Evolutionary conservation across 2,888 invertebrate species (phyloP), one percentile per base, ranked within the genome.

Genomic region (Nemotelus nigrinus): DNA sequence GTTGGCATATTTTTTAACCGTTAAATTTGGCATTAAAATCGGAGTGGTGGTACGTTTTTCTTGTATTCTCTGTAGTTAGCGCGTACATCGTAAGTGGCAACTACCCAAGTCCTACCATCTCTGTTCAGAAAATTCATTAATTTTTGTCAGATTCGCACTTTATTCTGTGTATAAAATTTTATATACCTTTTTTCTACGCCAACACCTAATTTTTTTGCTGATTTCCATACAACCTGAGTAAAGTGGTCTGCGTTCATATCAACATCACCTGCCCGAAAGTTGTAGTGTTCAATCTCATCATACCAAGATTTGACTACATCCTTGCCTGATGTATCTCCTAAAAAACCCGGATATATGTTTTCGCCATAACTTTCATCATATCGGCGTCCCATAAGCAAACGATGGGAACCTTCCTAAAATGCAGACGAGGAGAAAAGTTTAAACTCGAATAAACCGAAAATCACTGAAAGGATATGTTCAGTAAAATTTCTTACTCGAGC

Each of bases 41-140:
- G 45, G 3, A 5, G 64, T 10, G 43, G 50, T 64, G 90, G 91
- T 8, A 95, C 95, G 85, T 95, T 94, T 45, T 90, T 90, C 25
- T 90, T 88, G 83, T 93, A 96, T 82, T 92, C 91, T 2, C 92
- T 89, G 81, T 93, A 92, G 86, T 98, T 98, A 2, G 97, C 98
- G 0, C 96, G 93, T 0, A 97, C 97, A 82, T 91, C 91, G 85
- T 98, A 98, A 86, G 96, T 94, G 53, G 94, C 95, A 0, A 98
- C 97, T 0, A 97, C 96, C 82, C 82, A 85, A 8, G 83, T 83
- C 2, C 80, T 85, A 92, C 94, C 81, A 92, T 90, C 84, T 91
- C 92, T 47, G 43, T 93, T 94, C 6, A 43, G 8, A 10, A 79
- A 92, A 25, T 25, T 25, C 25, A 25, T 25, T 25, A 25, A 25